Percentiles rank a stretch among this genome's conserved stretches.
phyloP scores from a whole-genome alignment of 1,140 invertebrate species.

The Scaptodrosophila lebanonensis region DNA sequence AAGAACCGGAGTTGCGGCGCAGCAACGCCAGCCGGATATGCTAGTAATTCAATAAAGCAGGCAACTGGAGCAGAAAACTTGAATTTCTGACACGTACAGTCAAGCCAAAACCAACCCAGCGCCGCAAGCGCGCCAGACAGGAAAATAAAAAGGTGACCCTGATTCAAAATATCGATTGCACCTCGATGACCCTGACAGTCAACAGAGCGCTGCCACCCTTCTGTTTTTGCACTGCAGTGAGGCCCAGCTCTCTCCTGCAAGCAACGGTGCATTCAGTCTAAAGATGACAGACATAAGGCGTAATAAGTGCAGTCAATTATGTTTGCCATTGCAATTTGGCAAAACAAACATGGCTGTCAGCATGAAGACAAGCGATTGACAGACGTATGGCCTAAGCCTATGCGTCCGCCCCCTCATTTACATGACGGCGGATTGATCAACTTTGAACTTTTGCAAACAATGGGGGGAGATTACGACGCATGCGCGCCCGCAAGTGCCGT shows the following conservation, averaged over 20 bases:
- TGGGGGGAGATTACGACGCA: constrained; percentile 45
- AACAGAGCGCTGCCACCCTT: constrained; percentile 53
- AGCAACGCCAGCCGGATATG: too few relatives aligned
- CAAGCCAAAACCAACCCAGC: too few relatives aligned
- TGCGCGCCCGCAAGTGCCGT: constrained; percentile 44
- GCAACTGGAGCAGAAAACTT: too few relatives aligned
- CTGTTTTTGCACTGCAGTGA: constrained; percentile 20
- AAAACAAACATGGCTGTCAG: constrained; percentile 39
- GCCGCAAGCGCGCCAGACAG: too few relatives aligned
- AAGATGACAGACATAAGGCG: too few relatives aligned
- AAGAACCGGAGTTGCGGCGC: too few relatives aligned
- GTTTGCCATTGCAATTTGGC: constrained; percentile 38
- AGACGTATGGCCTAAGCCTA: constrained; percentile 12
- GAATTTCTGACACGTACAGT: too few relatives aligned
- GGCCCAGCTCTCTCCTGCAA: too few relatives aligned
- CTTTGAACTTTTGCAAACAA: constrained; percentile 56
- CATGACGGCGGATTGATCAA: constrained; percentile 40
- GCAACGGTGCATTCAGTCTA: neutral
- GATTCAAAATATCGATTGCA: too few relatives aligned
- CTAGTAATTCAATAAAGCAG: too few relatives aligned
- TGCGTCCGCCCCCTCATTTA: neutral
- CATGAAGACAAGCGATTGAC: constrained; percentile 16
- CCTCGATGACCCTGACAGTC: too few relatives aligned
- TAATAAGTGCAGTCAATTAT: constrained; percentile 36
- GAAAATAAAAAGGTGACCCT: too few relatives aligned